Percentiles rank a stretch among this genome's conserved stretches.
Evolutionary conservation across 2,888 invertebrate species (phyloP).

Genomic region (Amphipyra tragopoginis): DNA sequence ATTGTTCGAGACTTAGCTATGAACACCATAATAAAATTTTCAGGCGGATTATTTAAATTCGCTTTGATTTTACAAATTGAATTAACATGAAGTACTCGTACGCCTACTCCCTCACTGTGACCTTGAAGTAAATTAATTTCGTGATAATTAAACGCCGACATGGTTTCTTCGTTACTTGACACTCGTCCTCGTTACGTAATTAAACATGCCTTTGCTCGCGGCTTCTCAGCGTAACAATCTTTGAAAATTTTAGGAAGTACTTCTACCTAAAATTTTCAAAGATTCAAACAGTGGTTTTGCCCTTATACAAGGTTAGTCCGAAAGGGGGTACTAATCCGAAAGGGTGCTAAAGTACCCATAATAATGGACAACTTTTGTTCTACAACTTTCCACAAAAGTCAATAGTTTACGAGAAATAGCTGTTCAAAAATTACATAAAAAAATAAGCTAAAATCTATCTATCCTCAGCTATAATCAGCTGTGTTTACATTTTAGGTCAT

Average conservation of each 20-base stretch:
- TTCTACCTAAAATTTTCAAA: too few relatives aligned
- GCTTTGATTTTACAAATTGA: slow-evolving; percentile 21
- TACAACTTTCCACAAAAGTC: too few relatives aligned
- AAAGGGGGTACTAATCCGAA: too few relatives aligned
- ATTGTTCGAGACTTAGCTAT: slow-evolving; percentile 1
- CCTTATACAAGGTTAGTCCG: too few relatives aligned
- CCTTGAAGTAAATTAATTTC: slow-evolving; percentile 46
- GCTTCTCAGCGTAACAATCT: slow-evolving; percentile 19
- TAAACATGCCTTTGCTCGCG: slow-evolving; percentile 32
- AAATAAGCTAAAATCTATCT: too few relatives aligned
- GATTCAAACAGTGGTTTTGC: not conserved
- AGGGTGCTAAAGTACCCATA: too few relatives aligned
- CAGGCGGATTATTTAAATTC: slow-evolving; percentile 4
- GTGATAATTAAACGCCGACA: slow-evolving; percentile 42
- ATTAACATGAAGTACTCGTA: slow-evolving; percentile 7
- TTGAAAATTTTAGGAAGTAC: slow-evolving; percentile 16
- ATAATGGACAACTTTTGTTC: too few relatives aligned
- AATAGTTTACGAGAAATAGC: too few relatives aligned
- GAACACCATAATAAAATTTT: slow-evolving; percentile 3
- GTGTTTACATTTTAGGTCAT: too few relatives aligned
- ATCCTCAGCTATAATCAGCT: too few relatives aligned
- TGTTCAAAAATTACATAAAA: too few relatives aligned
- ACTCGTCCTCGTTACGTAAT: slow-evolving; percentile 40
- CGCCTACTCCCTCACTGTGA: slow-evolving; percentile 12
- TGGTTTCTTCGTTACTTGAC: slow-evolving; percentile 49